Evolutionary conservation across 92 coral and sea anemone genomes (phyloP).

Genomic region (Montipora capitata): DNA sequence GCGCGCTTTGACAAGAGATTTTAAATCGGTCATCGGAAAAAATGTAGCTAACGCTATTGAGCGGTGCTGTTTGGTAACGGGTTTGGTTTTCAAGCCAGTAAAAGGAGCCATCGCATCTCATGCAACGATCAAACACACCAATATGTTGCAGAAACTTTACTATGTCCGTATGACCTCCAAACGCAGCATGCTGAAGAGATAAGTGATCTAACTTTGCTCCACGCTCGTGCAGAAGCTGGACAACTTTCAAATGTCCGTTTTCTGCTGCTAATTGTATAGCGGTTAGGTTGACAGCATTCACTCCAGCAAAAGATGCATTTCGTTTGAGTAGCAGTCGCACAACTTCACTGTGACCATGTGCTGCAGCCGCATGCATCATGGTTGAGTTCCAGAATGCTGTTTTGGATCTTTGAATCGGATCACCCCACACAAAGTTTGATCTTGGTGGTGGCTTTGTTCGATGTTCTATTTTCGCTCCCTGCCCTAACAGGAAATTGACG

Average conservation of each 20-base stretch:
- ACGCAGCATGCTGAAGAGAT: conserved; percentile 84
- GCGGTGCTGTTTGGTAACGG: neutral
- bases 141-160: conserved; percentile 67
- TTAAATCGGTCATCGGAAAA: conserved; percentile 50
- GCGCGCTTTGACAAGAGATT: conserved; percentile 83
- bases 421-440: neutral
- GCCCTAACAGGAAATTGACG: conserved; percentile 45
- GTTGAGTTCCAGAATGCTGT: conserved; percentile 72
- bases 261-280: conserved; percentile 80
- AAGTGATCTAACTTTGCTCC: conserved; percentile 48
- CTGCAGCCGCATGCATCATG: conserved; percentile 78
- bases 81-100: conserved; percentile 9
- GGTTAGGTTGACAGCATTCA: conserved; percentile 49
- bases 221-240: conserved; percentile 39
- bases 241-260: conserved; percentile 66
- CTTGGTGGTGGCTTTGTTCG: conserved; percentile 40
- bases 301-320: conserved; percentile 27
- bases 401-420: conserved; percentile 55
- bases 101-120: conserved; percentile 52
- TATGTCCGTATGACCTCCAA: conserved; percentile 58
- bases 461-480: conserved; percentile 51
- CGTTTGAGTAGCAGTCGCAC: conserved; percentile 50
- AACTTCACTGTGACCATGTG: conserved; percentile 61
- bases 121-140: conserved; percentile 73
- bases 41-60: neutral